Evolutionary conservation across 2,113 vertebrate species (phyloP).

Genomic region (Daubentonia madagascariensis): DNA sequence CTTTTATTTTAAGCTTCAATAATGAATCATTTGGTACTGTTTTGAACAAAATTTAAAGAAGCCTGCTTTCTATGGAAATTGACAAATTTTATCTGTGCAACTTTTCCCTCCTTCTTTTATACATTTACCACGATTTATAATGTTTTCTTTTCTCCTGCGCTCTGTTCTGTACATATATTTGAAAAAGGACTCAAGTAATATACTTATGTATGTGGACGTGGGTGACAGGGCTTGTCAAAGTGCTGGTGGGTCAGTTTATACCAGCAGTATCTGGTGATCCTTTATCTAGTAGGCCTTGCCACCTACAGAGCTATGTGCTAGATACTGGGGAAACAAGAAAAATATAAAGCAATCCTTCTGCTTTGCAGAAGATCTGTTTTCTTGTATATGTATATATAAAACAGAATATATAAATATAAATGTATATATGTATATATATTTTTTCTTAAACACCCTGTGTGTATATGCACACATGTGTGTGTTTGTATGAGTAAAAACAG

Average conservation of each 20-base stretch:
- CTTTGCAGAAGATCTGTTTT: not conserved
- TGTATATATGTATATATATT: not conserved
- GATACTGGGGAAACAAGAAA: not conserved
- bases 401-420: not conserved
- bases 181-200: not conserved
- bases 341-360: not conserved
- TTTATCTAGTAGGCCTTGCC: not conserved
- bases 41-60: constrained; percentile 49
- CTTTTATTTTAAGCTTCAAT: constrained; percentile 24
- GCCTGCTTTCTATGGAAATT: not conserved
- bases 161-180: not conserved
- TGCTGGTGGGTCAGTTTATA: not conserved
- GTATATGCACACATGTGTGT: not conserved
- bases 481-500: not conserved
- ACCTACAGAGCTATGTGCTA: not conserved
- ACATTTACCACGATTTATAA: not conserved
- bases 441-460: not conserved
- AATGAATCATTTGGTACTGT: constrained; percentile 31
- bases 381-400: not conserved
- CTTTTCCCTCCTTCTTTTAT: not conserved
- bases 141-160: not conserved
- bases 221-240: not conserved
- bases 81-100: not conserved
- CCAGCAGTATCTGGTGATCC: not conserved
- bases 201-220: rapidly evolving